Conservation (phyloP, 2,797 vertebrate species). For the Schizothorax lantsangensis region DNA sequence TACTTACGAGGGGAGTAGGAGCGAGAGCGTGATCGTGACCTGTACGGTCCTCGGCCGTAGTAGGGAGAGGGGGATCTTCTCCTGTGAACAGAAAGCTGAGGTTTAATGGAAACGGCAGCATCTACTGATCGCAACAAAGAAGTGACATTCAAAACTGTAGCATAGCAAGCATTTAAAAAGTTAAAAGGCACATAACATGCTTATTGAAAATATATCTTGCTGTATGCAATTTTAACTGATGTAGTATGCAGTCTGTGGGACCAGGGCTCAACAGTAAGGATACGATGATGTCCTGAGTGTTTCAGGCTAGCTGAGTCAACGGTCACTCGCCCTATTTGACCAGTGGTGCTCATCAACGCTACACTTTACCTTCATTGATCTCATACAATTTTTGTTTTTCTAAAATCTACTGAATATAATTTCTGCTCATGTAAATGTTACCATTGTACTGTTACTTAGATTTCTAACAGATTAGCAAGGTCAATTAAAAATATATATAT, state of each 20-base stretch:
- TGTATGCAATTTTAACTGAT: background rate
- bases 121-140: background rate
- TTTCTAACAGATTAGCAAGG: background rate
- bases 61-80: constrained; percentile 94
- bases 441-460: background rate
- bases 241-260: background rate
- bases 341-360: background rate
- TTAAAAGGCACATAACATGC: background rate
- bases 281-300: background rate
- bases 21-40: constrained; percentile 91
- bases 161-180: background rate
- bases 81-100: constrained; percentile 69
- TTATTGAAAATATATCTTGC: background rate
- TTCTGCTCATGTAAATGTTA: background rate
- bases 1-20: constrained; percentile 96
- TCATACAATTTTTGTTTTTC: background rate
- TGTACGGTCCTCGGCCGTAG: constrained; percentile 90
- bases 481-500: too few relatives aligned
- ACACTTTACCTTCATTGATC: background rate
- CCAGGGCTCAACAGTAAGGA: background rate
- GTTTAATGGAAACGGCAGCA: background rate
- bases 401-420: background rate
- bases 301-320: background rate
- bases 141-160: background rate
- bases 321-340: background rate